Evolutionary conservation across 2,888 invertebrate species (phyloP).

Genomic region (Luperina nickerlii): DNA sequence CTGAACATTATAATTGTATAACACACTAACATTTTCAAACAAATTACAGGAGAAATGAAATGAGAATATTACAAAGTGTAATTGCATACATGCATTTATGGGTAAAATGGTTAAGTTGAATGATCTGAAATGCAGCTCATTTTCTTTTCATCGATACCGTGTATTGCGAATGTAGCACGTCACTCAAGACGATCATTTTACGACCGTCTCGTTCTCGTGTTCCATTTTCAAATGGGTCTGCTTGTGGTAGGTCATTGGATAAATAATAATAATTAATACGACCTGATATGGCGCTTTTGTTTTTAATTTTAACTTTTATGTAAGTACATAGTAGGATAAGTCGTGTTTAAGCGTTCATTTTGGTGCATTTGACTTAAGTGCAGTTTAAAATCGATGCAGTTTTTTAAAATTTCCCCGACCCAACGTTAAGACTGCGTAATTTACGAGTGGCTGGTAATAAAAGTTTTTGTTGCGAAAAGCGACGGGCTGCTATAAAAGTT

Average conservation of each 20-base stretch:
- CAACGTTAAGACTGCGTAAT: constrained; percentile 83
- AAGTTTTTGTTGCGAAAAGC: constrained; percentile 89
- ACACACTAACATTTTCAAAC: constrained; percentile 21
- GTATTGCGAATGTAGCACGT: constrained; percentile 63
- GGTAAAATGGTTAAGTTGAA: constrained; percentile 5
- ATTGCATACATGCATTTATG: constrained; percentile 9
- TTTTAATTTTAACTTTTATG: background rate
- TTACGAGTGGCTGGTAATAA: constrained; percentile 88
- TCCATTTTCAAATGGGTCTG: constrained; percentile 87
- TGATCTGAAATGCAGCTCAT: constrained; percentile 9
- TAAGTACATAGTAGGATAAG: background rate
- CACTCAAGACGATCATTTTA: constrained; percentile 83
- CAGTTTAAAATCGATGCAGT: constrained; percentile 67
- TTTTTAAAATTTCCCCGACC: constrained; percentile 74
- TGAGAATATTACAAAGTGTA: constrained; percentile 17
- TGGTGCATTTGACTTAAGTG: constrained; percentile 18
- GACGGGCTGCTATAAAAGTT: constrained; percentile 82
- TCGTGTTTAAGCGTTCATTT: constrained; percentile 5
- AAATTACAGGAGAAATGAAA: constrained; percentile 16
- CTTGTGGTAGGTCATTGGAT: constrained; percentile 87
- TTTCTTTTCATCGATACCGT: constrained; percentile 64
- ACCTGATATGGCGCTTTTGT: background rate
- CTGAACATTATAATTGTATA: constrained; percentile 19
- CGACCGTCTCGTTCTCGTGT: constrained; percentile 86
- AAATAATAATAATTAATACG: constrained; percentile 66